A percentile compares a stretch with the other conserved stretches of the same genome.
These are phyloP conservation scores for Heliconius sara DNA, from an alignment of 2,888 invertebrate species.

Conservation along the genomic window DNA sequence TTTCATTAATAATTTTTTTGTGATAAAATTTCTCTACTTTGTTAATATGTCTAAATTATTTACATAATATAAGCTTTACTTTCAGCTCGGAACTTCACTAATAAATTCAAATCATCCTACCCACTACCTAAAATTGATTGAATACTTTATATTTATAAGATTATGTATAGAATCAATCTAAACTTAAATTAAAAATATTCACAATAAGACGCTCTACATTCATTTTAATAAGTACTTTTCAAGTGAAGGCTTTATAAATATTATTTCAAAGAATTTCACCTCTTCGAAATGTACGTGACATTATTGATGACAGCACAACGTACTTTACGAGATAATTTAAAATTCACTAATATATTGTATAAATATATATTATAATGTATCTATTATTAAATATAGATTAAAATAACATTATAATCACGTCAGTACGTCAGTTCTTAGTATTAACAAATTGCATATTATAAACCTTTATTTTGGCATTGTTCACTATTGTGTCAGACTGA, in stretches of 20 bases:
- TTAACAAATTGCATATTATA: neutral
- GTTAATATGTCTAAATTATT: neutral
- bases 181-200: constrained; percentile 14
- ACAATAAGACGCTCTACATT: neutral
- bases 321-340: constrained; percentile 2
- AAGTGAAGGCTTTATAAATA: constrained; percentile 4
- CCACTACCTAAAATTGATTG: neutral
- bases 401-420: constrained; percentile 2
- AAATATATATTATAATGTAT: neutral
- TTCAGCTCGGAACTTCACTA: neutral
- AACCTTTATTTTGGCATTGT: neutral
- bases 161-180: neutral
- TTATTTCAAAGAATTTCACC: constrained; percentile 10
- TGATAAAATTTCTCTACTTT: neutral
- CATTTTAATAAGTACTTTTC: constrained; percentile 1
- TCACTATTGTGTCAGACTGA: neutral
- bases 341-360: constrained; percentile 9
- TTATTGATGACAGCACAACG: neutral
- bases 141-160: neutral
- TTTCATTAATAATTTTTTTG: neutral
- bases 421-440: neutral
- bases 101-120: neutral
- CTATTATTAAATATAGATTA: constrained; percentile 5
- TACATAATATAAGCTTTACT: too few species aligned
- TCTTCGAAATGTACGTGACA: neutral